phyloP scores from a whole-genome alignment of 2,797 vertebrate genomes.

The Manis pentadactyla region DNA sequence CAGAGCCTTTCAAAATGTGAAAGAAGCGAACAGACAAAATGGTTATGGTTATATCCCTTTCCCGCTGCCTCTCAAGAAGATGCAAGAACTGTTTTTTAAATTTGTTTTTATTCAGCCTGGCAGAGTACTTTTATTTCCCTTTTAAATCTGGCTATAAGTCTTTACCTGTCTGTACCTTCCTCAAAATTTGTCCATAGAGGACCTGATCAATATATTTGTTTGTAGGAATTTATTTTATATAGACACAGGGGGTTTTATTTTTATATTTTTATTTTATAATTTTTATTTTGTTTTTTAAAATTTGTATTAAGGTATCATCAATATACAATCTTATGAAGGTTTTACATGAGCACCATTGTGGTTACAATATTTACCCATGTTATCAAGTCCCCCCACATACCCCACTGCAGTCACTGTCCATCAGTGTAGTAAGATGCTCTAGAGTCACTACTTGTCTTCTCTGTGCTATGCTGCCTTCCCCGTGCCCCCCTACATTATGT shows the following conservation, averaged over 20 bases:
- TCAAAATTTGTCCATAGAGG: neutral
- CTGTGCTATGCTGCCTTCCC: too few species aligned
- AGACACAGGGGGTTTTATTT: conserved; percentile 7
- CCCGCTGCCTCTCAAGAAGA: neutral
- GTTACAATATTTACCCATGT: too few species aligned
- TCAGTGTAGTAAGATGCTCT: too few species aligned
- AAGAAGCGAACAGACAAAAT: neutral
- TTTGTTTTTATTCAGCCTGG: neutral
- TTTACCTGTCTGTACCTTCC: neutral
- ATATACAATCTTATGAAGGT: too few species aligned
- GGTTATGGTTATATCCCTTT: neutral
- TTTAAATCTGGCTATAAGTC: neutral
- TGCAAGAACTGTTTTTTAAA: neutral
- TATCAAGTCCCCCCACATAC: too few species aligned
- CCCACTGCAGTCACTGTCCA: too few species aligned
- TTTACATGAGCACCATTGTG: too few species aligned
- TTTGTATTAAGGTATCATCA: too few species aligned
- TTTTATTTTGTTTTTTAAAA: too few species aligned
- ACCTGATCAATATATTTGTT: conserved; percentile 12
- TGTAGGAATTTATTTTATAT: conserved; percentile 36
- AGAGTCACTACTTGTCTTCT: too few species aligned
- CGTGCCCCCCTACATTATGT: too few species aligned
- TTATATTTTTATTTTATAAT: too few species aligned
- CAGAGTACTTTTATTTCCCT: neutral
- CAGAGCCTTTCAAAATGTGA: neutral